These are phyloP conservation scores for Parnassius smintheus DNA, from an alignment of 2,888 invertebrate species.

Conservation along the genomic window DNA sequence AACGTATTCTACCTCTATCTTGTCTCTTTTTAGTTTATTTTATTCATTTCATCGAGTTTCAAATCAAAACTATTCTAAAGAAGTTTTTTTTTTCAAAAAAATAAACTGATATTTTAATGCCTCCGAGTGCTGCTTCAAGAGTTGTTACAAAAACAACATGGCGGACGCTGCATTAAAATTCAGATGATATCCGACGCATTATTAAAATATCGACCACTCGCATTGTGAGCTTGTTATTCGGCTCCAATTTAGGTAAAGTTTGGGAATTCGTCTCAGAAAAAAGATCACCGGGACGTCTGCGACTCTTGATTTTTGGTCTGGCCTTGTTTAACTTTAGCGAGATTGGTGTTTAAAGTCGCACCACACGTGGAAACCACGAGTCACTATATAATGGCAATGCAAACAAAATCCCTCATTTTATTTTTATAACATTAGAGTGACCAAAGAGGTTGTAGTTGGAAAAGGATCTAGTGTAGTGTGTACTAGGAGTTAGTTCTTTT, in stretches of 20 bases:
- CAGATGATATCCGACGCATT: slow-evolving; percentile 35
- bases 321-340: background rate
- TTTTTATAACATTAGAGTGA: no score
- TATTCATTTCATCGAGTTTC: no score
- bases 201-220: slow-evolving; percentile 34
- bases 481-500: no score
- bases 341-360: background rate
- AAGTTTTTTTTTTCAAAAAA: no score
- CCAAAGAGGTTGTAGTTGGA: no score
- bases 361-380: background rate
- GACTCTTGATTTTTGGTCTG: slow-evolving; percentile 7
- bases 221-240: slow-evolving; percentile 23
- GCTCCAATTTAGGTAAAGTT: slow-evolving; percentile 28
- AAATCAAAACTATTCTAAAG: no score
- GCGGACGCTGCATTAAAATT: slow-evolving; percentile 40
- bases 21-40: no score
- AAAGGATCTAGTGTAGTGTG: no score
- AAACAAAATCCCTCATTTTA: no score
- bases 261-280: slow-evolving; percentile 6
- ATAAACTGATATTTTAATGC: no score
- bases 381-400: background rate
- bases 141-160: slow-evolving; percentile 12
- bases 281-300: slow-evolving; percentile 4
- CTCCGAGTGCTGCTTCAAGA: slow-evolving; percentile 4
- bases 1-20: no score